These are phyloP conservation scores for Physeter macrocephalus DNA, from an alignment of 2,113 vertebrate species.

Conservation along the genomic window DNA sequence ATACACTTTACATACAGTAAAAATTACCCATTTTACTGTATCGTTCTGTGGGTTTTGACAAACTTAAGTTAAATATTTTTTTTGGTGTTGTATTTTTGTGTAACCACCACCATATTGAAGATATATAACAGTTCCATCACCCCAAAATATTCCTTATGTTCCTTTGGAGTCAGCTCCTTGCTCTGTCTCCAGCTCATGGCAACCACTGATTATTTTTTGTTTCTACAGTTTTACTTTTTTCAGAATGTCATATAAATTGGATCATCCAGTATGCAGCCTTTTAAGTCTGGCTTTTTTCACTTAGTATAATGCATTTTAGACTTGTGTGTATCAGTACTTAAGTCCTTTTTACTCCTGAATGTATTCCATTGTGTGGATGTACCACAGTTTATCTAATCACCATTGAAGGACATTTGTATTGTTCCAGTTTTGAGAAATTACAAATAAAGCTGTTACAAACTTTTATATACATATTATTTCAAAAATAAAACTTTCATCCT, in stretches of 20 bases:
- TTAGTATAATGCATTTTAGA: background rate
- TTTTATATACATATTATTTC: background rate
- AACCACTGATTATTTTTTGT: background rate
- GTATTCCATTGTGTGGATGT: background rate
- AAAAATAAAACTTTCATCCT: background rate
- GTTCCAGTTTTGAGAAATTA: background rate
- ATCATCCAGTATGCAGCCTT: background rate
- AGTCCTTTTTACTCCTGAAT: background rate
- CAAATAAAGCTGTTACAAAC: background rate
- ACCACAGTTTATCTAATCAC: background rate
- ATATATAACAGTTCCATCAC: background rate
- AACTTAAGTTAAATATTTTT: background rate
- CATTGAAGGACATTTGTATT: background rate
- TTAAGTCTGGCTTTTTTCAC: background rate
- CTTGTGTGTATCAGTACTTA: background rate
- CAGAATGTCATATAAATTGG: background rate
- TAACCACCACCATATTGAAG: background rate
- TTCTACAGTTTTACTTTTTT: background rate
- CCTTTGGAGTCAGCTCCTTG: background rate
- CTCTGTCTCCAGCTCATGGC: background rate
- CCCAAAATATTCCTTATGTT: background rate
- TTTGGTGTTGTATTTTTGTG: background rate
- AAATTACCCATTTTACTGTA: background rate
- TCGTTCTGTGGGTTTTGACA: background rate
- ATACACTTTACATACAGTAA: background rate